These are phyloP conservation scores for Pangasianodon gigas DNA, from an alignment of 2,113 vertebrate genomes.

Conservation along the genomic window DNA sequence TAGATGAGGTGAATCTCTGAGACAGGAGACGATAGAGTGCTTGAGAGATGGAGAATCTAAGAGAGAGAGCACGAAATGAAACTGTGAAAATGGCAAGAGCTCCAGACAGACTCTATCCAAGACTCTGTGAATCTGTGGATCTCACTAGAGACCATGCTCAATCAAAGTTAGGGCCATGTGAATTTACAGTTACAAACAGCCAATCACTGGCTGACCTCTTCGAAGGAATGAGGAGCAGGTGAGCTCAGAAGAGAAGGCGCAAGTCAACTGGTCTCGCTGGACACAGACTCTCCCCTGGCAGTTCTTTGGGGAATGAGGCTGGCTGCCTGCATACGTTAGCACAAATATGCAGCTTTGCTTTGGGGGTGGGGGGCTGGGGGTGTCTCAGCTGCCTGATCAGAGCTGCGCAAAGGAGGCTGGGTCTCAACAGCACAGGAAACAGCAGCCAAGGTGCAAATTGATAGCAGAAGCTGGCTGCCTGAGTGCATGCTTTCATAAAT, in stretches of 20 bases:
- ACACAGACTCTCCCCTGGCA: neutral
- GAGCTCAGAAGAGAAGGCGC: neutral
- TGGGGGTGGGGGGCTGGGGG: too few relatives aligned
- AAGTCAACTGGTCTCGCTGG: neutral
- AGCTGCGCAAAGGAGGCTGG: neutral
- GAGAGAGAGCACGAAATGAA: neutral
- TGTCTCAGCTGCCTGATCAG: neutral
- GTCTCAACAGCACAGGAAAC: slow-evolving; percentile 1
- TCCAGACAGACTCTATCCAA: neutral
- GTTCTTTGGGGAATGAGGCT: neutral
- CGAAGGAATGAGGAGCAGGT: neutral
- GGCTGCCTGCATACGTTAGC: neutral
- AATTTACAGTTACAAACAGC: slow-evolving; percentile 5
- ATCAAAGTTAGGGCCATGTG: neutral
- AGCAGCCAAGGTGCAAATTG: slow-evolving; percentile 31
- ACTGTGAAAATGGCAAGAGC: neutral
- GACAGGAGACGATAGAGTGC: neutral
- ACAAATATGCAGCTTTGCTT: neutral
- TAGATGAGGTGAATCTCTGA: neutral
- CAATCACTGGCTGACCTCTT: neutral
- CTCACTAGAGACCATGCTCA: neutral
- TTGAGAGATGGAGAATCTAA: neutral
- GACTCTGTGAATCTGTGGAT: neutral
- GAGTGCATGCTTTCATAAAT: neutral
- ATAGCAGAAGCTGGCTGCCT: slow-evolving; percentile 17